Evolutionary conservation across 2,888 invertebrate genomes (phyloP).

Genomic region (Homarus gammarus): DNA sequence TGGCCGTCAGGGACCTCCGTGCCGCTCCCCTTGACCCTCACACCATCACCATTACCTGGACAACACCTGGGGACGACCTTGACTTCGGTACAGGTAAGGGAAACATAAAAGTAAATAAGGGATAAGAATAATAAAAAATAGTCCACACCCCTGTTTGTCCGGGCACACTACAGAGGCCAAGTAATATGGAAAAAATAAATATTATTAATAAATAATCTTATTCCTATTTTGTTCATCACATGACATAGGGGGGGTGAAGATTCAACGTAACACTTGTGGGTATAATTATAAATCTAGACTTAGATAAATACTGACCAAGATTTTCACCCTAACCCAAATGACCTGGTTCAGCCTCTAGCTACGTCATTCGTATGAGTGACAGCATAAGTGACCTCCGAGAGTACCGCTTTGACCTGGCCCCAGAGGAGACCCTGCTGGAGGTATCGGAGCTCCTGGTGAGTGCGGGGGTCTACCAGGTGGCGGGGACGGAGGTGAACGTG

Average conservation of each 20-base stretch:
- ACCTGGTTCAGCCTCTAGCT: constrained; percentile 19
- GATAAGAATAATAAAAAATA: too few species aligned
- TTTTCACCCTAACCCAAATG: background rate
- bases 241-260: background rate
- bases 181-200: too few species aligned
- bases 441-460: constrained; percentile 3
- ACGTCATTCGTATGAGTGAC: constrained; percentile 53
- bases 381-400: constrained; percentile 35
- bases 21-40: background rate
- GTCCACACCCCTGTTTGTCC: too few species aligned
- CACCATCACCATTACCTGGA: constrained; percentile 45
- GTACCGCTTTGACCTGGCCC: constrained; percentile 43
- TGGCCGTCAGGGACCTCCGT: constrained; percentile 41
- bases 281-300: background rate
- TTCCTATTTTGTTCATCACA: background rate
- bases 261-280: background rate
- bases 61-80: constrained; percentile 54
- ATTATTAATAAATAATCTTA: too few species aligned
- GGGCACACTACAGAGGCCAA: too few species aligned
- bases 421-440: constrained; percentile 38
- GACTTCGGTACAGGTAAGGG: constrained; percentile 59
- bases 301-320: background rate
- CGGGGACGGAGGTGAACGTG: constrained; percentile 44
- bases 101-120: too few species aligned
- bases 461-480: constrained; percentile 35